Evolutionary conservation across 2,888 invertebrate species (phyloP).

Genomic region (Drosophila ustulata): DNA sequence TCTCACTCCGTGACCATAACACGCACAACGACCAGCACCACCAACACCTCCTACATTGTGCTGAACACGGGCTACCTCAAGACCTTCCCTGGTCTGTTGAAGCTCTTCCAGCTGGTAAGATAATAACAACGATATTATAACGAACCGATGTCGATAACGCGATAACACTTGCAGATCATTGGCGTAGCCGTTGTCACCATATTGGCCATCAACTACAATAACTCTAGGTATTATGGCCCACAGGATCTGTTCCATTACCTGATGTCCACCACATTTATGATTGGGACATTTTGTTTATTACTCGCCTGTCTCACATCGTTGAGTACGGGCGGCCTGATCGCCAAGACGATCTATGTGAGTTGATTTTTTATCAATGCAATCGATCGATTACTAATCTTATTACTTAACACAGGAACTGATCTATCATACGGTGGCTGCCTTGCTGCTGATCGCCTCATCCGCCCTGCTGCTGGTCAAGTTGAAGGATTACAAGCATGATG

Average conservation of each 20-base stretch:
- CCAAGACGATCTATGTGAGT: slow-evolving; percentile 88
- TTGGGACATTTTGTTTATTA: slow-evolving; percentile 91
- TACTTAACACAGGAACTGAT: slow-evolving; percentile 89
- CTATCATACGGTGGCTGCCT: slow-evolving; percentile 91
- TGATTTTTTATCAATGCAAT: too few relatives aligned
- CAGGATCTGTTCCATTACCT: slow-evolving; percentile 90
- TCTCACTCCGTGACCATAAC: slow-evolving; percentile 95
- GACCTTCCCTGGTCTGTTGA: slow-evolving; percentile 91
- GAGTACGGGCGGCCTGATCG: slow-evolving; percentile 92
- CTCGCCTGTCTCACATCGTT: slow-evolving; percentile 91
- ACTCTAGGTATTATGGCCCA: slow-evolving; percentile 75
- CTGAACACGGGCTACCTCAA: slow-evolving; percentile 93
- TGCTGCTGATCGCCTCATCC: slow-evolving; percentile 90
- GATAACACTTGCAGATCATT: slow-evolving; percentile 87
- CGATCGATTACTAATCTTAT: background rate
- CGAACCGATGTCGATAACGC: background rate
- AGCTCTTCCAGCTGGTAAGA: slow-evolving; percentile 92
- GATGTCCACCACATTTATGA: slow-evolving; percentile 91
- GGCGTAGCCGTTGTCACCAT: slow-evolving; percentile 91
- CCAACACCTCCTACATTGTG: slow-evolving; percentile 91
- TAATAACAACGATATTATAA: too few relatives aligned
- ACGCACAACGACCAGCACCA: slow-evolving; percentile 92
- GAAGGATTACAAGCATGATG: slow-evolving; percentile 87
- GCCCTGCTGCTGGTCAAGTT: slow-evolving; percentile 89
- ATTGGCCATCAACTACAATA: slow-evolving; percentile 87